These are phyloP conservation scores for Xylota segnis DNA, from an alignment of 2,888 invertebrate genomes.

Conservation along the genomic window DNA sequence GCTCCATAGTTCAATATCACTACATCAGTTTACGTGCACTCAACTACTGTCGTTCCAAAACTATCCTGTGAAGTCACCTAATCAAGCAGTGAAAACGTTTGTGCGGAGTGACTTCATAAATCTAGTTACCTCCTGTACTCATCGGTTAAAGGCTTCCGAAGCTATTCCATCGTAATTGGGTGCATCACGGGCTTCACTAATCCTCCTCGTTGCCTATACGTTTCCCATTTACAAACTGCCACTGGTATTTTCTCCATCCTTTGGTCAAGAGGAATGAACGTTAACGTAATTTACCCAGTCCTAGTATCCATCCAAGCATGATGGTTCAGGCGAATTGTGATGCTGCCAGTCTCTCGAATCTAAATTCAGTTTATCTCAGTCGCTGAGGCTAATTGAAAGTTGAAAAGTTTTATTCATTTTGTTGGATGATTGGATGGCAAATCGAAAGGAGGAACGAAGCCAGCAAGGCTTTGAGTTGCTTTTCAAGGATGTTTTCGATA, in stretches of 20 bases:
- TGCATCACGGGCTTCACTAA: neutral
- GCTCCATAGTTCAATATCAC: neutral
- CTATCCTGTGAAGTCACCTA: neutral
- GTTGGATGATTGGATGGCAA: constrained; percentile 34
- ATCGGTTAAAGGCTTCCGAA: neutral
- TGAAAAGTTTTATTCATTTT: constrained; percentile 49
- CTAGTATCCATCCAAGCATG: neutral
- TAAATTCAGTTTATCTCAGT: constrained; percentile 14
- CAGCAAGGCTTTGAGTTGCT: neutral
- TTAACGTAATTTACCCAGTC: constrained; percentile 4
- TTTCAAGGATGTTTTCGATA: neutral
- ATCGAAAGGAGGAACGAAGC: neutral
- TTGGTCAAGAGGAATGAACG: neutral
- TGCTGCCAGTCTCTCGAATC: neutral
- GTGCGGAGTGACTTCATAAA: neutral
- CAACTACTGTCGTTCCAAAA: neutral
- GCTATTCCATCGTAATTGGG: neutral
- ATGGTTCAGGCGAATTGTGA: neutral
- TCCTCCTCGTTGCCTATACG: neutral
- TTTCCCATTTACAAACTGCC: neutral
- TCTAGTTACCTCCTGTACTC: neutral
- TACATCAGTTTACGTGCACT: neutral
- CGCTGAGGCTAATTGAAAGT: constrained; percentile 41
- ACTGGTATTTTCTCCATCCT: neutral
- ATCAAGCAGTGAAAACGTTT: constrained; percentile 1